Evolutionary conservation across 2,113 vertebrate genomes (phyloP), one percentile per base, ranked within the genome.

Genomic region (Sorex fumeus): DNA sequence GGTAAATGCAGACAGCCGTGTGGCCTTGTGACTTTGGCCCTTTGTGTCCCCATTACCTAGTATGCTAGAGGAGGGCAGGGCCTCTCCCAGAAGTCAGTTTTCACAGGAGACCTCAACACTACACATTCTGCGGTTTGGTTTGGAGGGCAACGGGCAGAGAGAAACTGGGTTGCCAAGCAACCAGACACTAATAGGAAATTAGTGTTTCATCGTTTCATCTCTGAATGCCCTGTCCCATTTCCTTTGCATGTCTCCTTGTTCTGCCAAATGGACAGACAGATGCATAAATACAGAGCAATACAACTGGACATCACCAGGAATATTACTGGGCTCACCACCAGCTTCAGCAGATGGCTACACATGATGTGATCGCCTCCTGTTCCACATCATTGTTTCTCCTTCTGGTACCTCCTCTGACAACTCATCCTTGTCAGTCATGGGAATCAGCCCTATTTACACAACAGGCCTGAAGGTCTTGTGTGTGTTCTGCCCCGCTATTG

Each of bases 171-270:
- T 97, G 93, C 96, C 87, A 95, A 87, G 96, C 96, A 96, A 97
- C 96, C 88, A 93, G 69, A 91, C 96, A 97, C 96, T 97, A 97
- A 95, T 94, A 95, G 88, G 90, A 95, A 97, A 96, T 96, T 96
- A 97, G 95, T 82, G 0, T 23, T 84, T 96, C 84, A 93, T 95
- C 86, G 0, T 23, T 84, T 96, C 84, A 93, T 95, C 86, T 95
- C 95, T 36, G 89, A 96, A 95, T 88, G 86, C 96, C 94, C 92
- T 90, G 94, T 87, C 88, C 95, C 95, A 94, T 91, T 96, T 97
- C 92, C 84, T 87, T 84, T n/a, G 76, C 72, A 64, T 78, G 72
- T 87, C 66, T 66, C 8, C 64, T 25, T 9, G 0, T 92, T 70
- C 43, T 95, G 86, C 87, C 90, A 91, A 93, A 90, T 67, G 88